Percentiles rank a stretch among this genome's conserved stretches.
Conservation (phyloP, 2,113 vertebrate species). For the Salvelinus namaycush region DNA sequence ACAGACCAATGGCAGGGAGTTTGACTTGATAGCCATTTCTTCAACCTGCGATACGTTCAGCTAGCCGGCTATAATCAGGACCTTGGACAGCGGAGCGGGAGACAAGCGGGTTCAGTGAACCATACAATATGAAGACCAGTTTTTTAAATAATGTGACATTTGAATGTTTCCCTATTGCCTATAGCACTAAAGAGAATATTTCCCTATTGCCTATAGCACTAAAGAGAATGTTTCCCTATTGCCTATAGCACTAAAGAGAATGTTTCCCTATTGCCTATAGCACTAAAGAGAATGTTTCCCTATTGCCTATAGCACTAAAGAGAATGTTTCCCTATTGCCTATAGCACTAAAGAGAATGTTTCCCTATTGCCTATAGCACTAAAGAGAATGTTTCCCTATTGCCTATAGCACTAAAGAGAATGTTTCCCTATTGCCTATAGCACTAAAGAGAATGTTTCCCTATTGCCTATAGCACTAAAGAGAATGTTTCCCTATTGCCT, state of each 20-base stretch:
- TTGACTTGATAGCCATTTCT: constrained; percentile 61
- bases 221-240: not conserved
- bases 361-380: not conserved
- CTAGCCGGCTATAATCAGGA: constrained; percentile 30
- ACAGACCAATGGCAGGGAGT: constrained; percentile 45
- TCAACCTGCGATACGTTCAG: constrained; percentile 20
- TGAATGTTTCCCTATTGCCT: too few relatives aligned
- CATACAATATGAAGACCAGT: too few relatives aligned
- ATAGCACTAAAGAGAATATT: too few relatives aligned
- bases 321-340: too few relatives aligned
- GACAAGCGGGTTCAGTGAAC: not conserved
- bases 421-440: not conserved
- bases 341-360: not conserved
- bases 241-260: too few relatives aligned
- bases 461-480: not conserved
- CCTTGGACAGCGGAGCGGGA: constrained; percentile 36
- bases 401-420: not conserved
- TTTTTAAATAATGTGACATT: too few relatives aligned
- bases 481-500: not conserved
- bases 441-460: too few relatives aligned
- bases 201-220: not conserved
- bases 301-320: too few relatives aligned
- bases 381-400: too few relatives aligned
- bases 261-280: too few relatives aligned
- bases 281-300: not conserved